Evolutionary conservation across 2,113 vertebrate genomes (phyloP), one percentile per base, ranked within the genome.

Genomic region (Pogonocichla stellata): DNA sequence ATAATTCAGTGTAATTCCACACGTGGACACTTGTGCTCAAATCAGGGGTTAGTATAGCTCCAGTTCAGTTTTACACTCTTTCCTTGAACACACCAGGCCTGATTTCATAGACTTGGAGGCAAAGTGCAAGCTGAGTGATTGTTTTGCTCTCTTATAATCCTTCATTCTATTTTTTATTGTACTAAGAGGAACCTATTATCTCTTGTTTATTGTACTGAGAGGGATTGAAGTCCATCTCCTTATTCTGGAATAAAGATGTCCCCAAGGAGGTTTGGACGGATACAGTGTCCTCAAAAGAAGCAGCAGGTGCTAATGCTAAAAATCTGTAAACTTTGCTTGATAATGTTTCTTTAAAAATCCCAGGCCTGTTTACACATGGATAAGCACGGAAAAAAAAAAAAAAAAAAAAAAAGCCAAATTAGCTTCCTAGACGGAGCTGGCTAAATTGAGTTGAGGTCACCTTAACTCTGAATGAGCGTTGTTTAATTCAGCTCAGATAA

Each of bases 401-500:
- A 80, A 70, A 62, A 71, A 43, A 12, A 31, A 65, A 53, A 10
- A 90, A 74, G 75, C 40, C 25, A 64, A 48, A 61, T 80, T n/a
- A 48, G 31, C 66, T 79, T 48, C 62, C 45, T 61, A 57, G 78
- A 33, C 31, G 12, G 56, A 87, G 78, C 14, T 40, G 38, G 40
- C 70, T 53, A 14, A 72, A 92, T 10, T 34, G 81, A 17, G 61
- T 73, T 50, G 93, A 94, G 92, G 85, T 90, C 95, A 88, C 92
- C 95, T 88, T 61, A 90, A 53, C 70, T 72, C 40, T 34, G 71
- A 94, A 61, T 10, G 72, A 93, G 80, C 10, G 75, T 77, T 77
- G 67, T 84, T 82, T 53, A 69, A 53, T 75, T 92, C 82, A 26
- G 88, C 67, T 82, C 58, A 61, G 92, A 80, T 94, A 90, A 95